These are phyloP conservation scores for Solea senegalensis DNA, from an alignment of 2,113 vertebrate genomes.

Conservation along the genomic window DNA sequence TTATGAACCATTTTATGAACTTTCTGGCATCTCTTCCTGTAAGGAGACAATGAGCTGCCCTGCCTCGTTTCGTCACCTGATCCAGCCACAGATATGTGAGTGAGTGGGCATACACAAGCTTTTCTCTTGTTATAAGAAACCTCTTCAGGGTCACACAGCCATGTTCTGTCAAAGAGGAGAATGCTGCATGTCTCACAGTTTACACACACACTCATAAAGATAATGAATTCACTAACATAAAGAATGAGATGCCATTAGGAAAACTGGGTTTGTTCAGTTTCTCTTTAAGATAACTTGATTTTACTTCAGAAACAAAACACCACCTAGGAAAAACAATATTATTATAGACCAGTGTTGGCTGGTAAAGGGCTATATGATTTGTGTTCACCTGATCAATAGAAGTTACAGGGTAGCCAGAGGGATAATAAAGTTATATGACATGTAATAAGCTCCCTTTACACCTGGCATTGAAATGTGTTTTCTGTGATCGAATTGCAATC, in stretches of 20 bases:
- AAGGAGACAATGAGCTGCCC: constrained; percentile 12
- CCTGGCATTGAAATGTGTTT: no score
- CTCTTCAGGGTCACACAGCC: constrained; percentile 20
- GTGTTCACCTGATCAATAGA: no score
- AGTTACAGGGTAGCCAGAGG: no score
- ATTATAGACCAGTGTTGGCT: no score
- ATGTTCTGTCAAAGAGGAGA: constrained; percentile 13
- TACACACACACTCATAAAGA: background rate
- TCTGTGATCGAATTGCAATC: no score
- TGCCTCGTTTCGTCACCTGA: constrained; percentile 48
- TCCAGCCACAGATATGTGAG: constrained; percentile 36
- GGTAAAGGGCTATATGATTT: no score
- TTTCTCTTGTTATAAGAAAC: constrained; percentile 54
- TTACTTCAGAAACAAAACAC: no score
- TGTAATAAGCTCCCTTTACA: no score
- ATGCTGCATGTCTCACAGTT: background rate
- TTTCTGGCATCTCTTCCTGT: constrained; percentile 8
- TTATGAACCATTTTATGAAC: background rate
- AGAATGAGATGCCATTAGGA: background rate
- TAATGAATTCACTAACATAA: background rate
- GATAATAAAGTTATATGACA: no score
- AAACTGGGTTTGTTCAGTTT: background rate
- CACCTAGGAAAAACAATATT: no score
- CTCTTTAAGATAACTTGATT: background rate
- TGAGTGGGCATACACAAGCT: constrained; percentile 44